These are phyloP conservation scores for Pseudolaguvia tuberculata DNA, from an alignment of 2,113 vertebrate species.

Conservation along the genomic window DNA sequence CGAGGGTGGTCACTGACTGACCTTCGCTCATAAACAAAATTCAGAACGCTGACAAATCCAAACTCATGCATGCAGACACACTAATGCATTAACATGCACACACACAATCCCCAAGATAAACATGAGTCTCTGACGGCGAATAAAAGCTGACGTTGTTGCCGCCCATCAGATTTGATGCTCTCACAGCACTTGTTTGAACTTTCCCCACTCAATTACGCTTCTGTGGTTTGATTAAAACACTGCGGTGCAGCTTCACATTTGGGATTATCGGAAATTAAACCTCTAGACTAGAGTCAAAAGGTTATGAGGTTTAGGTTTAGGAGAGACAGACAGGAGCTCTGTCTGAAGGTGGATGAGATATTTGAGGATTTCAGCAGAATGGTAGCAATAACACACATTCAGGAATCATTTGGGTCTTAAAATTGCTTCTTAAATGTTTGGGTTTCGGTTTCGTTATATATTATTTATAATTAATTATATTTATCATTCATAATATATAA, in stretches of 20 bases:
- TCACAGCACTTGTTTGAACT: constrained; percentile 40
- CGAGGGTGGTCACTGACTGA: constrained; percentile 56
- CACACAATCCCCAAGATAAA: constrained; percentile 21
- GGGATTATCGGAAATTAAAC: constrained; percentile 23
- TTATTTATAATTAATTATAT: no score
- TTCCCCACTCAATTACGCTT: constrained; percentile 45
- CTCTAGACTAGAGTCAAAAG: constrained; percentile 51
- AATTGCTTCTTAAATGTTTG: neutral
- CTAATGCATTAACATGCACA: constrained; percentile 21
- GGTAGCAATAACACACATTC: constrained; percentile 55
- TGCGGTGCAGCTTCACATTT: neutral
- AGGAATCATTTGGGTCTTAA: no score
- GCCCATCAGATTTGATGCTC: neutral
- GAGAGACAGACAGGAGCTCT: constrained; percentile 60
- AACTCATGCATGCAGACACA: neutral
- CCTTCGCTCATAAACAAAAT: constrained; percentile 60
- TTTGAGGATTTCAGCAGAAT: constrained; percentile 63
- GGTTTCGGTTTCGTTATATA: neutral
- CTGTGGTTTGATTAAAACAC: constrained; percentile 7
- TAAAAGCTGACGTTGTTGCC: neutral
- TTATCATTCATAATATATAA: no score
- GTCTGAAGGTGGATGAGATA: constrained; percentile 64
- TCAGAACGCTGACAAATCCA: constrained; percentile 30
- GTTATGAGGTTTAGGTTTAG: constrained; percentile 54
- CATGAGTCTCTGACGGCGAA: constrained; percentile 11